Evolutionary conservation across 2,797 vertebrate genomes (phyloP).

Genomic region (Danio choprae): DNA sequence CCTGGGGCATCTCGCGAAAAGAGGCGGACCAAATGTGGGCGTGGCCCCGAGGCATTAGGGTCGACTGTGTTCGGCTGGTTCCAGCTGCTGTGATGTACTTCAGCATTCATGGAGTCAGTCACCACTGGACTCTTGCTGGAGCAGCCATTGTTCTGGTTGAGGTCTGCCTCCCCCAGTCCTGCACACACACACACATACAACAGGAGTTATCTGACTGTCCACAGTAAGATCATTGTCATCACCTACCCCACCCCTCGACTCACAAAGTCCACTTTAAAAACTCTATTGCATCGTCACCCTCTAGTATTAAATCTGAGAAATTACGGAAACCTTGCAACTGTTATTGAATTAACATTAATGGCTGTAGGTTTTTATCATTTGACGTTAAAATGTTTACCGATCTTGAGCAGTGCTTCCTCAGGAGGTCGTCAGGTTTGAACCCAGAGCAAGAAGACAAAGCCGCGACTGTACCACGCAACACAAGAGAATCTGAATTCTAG

Average conservation of each 20-base stretch:
- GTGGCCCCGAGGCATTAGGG: conserved; percentile 79
- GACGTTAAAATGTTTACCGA: not conserved
- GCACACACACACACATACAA: conserved; percentile 82
- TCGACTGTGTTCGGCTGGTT: conserved; percentile 88
- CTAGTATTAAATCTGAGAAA: not conserved
- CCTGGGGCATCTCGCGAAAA: conserved; percentile 99
- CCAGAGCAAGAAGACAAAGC: conserved; percentile 78
- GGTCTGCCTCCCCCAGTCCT: conserved; percentile 93
- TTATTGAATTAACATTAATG: no score
- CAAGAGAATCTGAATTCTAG: conserved; percentile 90
- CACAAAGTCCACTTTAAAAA: not conserved
- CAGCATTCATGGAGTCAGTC: conserved; percentile 90
- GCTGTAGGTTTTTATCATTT: not conserved
- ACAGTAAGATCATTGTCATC: conserved; percentile 40
- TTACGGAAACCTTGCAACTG: not conserved
- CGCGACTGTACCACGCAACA: conserved; percentile 83
- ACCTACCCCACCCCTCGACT: conserved; percentile 15
- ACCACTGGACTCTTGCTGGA: conserved; percentile 88
- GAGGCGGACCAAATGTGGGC: conserved; percentile 99
- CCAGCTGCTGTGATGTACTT: conserved; percentile 86
- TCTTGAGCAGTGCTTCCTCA: not conserved
- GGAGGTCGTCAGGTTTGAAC: conserved; percentile 60
- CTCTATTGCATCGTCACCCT: not conserved
- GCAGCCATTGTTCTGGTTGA: conserved; percentile 94
- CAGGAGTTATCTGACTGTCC: conserved; percentile 80